Base-by-base conservation (phyloP, 2,113 vertebrate species). In the Elephantulus edwardii region DNA sequence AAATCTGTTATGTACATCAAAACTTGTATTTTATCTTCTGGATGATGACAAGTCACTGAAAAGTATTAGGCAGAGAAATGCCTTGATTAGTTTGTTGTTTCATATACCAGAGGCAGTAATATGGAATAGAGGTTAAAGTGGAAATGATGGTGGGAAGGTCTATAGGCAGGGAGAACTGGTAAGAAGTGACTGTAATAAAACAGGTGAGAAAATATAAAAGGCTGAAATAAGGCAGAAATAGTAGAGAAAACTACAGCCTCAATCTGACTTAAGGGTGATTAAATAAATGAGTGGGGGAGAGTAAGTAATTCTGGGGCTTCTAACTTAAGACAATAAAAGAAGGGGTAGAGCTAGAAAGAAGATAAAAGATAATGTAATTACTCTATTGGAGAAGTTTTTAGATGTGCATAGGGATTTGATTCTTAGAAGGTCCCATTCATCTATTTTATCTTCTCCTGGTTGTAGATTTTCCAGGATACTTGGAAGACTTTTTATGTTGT, bases 271-370 rank as follows among this genome's bases (percentile, higher is more conserved):
- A 52, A n/a, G 54, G 58, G 68, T 64, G n/a, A 56, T 14, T 52
- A 26, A 35, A n/a, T 8, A 75, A 9, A 2, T 26, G 42, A 76
- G 70, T 60, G 58, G 90, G 8, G 11, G 76, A 85, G 50, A 84
- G 38, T 40, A 82, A 89, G 71, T 71, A 75, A 66, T 58, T 64
- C 35, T 76, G 35, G 89, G 48, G 30, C 82, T 88, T 64, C 44
- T 80, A 66, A 79, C n/a, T 75, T 50, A 24, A n/a, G 6, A 74
- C 38, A 22, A 11, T 40, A 75, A 80, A 26, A 80, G 78, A 40
- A 24, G 24, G n/a, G 86, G 19, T 16, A 75, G 54, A 42, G 58
- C 28, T 28, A 40, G 54, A 86, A 78, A 68, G 52, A 76, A 28
- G 3, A 58, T 35, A 33, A 42, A 83, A 62, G 30, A 64, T 19